Evolutionary conservation across 1,140 invertebrate genomes (phyloP), one percentile per base, ranked within the genome.

Genomic region (Procambarus clarkii): DNA sequence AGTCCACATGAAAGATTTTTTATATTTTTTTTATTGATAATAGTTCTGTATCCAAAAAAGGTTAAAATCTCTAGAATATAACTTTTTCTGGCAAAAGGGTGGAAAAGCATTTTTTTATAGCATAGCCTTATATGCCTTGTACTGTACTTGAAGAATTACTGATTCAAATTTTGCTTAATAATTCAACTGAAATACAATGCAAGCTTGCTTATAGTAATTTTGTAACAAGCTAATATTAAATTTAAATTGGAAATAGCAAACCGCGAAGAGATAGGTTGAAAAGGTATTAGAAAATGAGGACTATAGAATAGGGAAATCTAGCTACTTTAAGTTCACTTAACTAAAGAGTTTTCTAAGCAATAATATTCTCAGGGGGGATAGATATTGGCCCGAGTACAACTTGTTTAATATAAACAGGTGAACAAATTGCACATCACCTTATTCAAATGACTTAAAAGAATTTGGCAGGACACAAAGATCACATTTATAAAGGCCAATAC

Each of bases 401-500:
- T 34, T 24, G 34, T 24, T 69, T 21, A 69, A 21, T 69, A 69
- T 69, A 21, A 48, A 48, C 45, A 11, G 8, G 34, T 46, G n/a
- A 34, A 74, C 69, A 74, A 74, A 64, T 64, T 34, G 11, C 11
- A 74, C 2, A 74, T 74, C 60, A 64, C 18, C 60, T 18, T 64
- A 9, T 74, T 48, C 3, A 4, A 15, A 79, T 18, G 77, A 79
- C 34, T 50, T 21, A 15, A 48, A 79, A 13, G 11, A 79, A 79
- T 79, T 79, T 79, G 48, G 77, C 44, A 79, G 77, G 77, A 34
- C 24, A 79, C 45, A 79, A 15, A 79, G 69, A 48, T 7, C 77
- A 79, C 77, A 79, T 13, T 48, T 46, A 79, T 46, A n/a, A 8
- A 18, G 8, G 45, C 34, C 76, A 44, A 79, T 79, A 48, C 45